These are phyloP conservation scores for Mus spretus DNA, from an alignment of 2,797 vertebrate species.

Conservation along the genomic window DNA sequence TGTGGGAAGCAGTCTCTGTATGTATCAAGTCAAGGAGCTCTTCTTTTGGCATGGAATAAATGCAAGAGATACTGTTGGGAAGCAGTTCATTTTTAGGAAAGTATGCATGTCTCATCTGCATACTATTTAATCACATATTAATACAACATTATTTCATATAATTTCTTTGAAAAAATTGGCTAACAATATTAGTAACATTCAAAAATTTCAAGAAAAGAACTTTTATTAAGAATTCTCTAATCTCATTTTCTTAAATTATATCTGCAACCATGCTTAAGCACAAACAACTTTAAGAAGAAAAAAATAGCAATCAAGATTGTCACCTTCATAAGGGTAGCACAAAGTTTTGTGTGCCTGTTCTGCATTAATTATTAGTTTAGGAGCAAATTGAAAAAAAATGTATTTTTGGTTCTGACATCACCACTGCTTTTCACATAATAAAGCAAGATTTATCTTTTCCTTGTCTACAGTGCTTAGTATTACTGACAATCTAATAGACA, in stretches of 20 bases:
- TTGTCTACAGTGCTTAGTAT: slow-evolving; percentile 29
- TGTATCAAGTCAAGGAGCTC: not conserved
- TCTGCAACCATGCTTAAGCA: not conserved
- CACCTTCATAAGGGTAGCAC: slow-evolving; percentile 50
- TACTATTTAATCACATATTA: no score
- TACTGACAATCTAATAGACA: slow-evolving; percentile 60
- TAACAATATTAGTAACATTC: slow-evolving; percentile 9
- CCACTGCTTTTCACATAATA: slow-evolving; percentile 25
- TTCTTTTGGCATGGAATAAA: not conserved
- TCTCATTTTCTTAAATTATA: slow-evolving; percentile 2
- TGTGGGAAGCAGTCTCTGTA: not conserved
- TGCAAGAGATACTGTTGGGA: accelerated
- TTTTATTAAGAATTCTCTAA: not conserved
- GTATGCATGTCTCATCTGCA: not conserved
- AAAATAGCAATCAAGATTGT: slow-evolving; percentile 7
- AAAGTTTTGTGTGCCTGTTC: slow-evolving; percentile 40
- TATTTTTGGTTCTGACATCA: slow-evolving; percentile 41
- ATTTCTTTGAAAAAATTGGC: not conserved
- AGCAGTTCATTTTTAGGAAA: not conserved
- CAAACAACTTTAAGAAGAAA: slow-evolving; percentile 25
- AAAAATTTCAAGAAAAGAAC: not conserved
- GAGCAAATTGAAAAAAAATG: slow-evolving; percentile 24
- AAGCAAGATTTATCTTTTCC: slow-evolving; percentile 10
- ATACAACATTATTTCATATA: not conserved
- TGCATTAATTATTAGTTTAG: slow-evolving; percentile 55